These are phyloP conservation scores for Poeciliopsis retropinna DNA, from an alignment of 2,113 vertebrate genomes.

Conservation along the genomic window DNA sequence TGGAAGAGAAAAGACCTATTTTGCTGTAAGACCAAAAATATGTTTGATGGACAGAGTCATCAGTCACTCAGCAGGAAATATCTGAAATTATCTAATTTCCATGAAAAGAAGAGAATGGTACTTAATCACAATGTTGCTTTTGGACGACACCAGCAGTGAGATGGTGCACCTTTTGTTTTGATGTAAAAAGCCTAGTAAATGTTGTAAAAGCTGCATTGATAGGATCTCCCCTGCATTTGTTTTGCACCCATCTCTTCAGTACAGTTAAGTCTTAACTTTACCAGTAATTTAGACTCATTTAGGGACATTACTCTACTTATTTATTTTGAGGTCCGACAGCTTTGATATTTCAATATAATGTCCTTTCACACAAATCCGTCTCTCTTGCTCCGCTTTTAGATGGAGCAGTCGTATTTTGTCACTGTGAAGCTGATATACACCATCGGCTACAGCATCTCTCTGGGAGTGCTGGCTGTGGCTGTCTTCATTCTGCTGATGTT, in stretches of 20 bases:
- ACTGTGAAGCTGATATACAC: conserved; percentile 1
- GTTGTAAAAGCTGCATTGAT: neutral
- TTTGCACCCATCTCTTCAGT: neutral
- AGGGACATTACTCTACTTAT: neutral
- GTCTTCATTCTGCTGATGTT: neutral
- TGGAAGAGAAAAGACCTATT: neutral
- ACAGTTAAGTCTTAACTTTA: neutral
- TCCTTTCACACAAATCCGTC: neutral
- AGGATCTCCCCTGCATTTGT: neutral
- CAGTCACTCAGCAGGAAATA: neutral
- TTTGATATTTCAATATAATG: neutral
- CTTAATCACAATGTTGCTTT: neutral
- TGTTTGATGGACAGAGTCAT: neutral
- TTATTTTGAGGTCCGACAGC: neutral
- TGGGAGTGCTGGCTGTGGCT: neutral
- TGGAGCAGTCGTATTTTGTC: neutral
- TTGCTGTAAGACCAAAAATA: neutral
- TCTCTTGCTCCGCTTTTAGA: neutral
- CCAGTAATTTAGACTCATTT: neutral
- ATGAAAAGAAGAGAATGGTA: neutral
- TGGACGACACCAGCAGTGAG: neutral
- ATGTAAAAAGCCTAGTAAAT: neutral
- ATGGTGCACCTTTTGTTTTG: neutral
- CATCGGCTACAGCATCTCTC: neutral
- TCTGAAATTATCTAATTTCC: neutral